Conservation (phyloP, 1,140 invertebrate species). For the Episyrphus balteatus region DNA sequence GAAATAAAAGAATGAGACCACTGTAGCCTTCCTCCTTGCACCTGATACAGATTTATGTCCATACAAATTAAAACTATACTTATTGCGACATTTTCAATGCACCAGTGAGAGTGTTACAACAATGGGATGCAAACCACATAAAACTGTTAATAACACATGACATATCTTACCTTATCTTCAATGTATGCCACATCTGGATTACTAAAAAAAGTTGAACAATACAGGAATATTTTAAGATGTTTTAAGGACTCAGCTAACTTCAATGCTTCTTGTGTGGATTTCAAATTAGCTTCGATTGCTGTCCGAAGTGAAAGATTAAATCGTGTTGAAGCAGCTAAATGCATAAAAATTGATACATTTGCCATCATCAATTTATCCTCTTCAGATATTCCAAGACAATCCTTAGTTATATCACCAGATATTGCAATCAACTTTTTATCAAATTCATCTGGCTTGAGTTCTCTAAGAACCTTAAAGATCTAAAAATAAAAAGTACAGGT, state of each 20-base stretch:
- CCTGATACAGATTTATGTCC: too few species aligned
- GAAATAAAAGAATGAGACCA: too few species aligned
- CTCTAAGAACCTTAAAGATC: constrained; percentile 49
- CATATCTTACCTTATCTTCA: constrained; percentile 67
- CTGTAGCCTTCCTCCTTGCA: too few species aligned
- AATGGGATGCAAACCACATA: too few species aligned
- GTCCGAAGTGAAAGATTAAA: constrained; percentile 62
- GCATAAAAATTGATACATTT: constrained; percentile 78
- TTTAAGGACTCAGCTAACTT: constrained; percentile 52
- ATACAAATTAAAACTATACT: too few species aligned
- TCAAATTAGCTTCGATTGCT: constrained; percentile 51
- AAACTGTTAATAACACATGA: too few species aligned
- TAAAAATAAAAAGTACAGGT: too few species aligned
- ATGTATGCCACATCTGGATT: constrained; percentile 59
- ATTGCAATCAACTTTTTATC: constrained; percentile 35
- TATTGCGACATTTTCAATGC: too few species aligned
- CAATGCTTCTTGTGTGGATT: constrained; percentile 52
- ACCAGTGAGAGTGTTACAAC: too few species aligned
- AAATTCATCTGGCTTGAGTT: constrained; percentile 20
- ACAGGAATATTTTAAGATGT: constrained; percentile 59
- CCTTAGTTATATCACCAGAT: constrained; percentile 28
- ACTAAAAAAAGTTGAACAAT: constrained; percentile 59
- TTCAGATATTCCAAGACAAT: constrained; percentile 15
- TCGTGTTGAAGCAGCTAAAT: constrained; percentile 80
- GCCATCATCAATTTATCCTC: constrained; percentile 28